Evolutionary conservation across 2,113 vertebrate species (phyloP), one percentile per base, ranked within the genome.

Genomic region (Scalopus aquaticus): DNA sequence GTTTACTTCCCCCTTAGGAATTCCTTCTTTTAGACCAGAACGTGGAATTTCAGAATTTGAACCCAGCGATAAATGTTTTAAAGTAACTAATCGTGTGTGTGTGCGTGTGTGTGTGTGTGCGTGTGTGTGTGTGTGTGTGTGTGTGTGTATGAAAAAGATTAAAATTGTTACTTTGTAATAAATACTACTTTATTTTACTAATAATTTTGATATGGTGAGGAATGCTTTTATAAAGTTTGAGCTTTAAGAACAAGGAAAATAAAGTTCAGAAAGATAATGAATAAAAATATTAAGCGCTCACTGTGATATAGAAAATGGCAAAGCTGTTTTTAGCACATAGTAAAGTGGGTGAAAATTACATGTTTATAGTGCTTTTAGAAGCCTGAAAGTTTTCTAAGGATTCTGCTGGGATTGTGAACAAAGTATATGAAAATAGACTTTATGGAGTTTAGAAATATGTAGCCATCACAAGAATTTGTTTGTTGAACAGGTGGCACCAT

Each of bases 1-100:
- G 95, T 85, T 97, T 96, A 97, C 91, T 97, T 88, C 94, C 28
- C 67, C 20, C 20, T 15, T 70, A 35, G 74, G 94, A 79, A 97
- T 97, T 97, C 42, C 39, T 35, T 77, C 81, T 91, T 93, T 96
- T 81, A 67, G 39, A 80, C 54, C 65, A 83, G 83, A 96, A 37
- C 60, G 67, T 96, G 94, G 26, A 93, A 64, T 80, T 96, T 78
- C 35, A 92, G 78, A 94, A 85, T 46, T 28, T 77, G 39, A 86
- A 0, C 15, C 74, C 28, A 44, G 6, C 46, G 15, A 70, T 19
- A 39, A 78, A n/a, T 81, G 39, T 74, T 77, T 83, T 32, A 64
- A 94, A 95, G 95, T 42, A 95, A 88, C 54, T 76, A 44, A 1
- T 0, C 49, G 22, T 65, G 15, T 65, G 15, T 60, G 83, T 58